Percentiles rank a stretch among this genome's conserved stretches.
Conservation (phyloP, 2,113 vertebrate genomes). For the Chionomys nivalis region DNA sequence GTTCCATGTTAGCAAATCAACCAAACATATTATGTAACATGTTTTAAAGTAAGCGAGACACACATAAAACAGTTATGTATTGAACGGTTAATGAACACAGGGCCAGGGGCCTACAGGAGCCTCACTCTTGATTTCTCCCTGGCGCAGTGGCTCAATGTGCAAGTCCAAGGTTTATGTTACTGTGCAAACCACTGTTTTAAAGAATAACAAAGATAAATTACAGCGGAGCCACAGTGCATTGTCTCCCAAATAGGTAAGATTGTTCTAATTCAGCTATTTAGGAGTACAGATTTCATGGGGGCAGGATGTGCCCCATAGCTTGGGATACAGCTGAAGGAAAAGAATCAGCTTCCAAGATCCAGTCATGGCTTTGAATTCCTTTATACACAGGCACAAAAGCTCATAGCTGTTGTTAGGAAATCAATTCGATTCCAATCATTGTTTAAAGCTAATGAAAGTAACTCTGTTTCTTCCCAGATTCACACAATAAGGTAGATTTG, state of each 20-base stretch:
- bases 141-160: neutral
- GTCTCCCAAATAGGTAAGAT: slow-evolving; percentile 6
- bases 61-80: neutral
- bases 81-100: neutral
- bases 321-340: neutral
- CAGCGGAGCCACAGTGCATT: neutral
- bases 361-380: neutral
- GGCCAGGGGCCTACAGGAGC: neutral
- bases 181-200: neutral
- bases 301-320: neutral
- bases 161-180: neutral
- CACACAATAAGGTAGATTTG: slow-evolving; percentile 32
- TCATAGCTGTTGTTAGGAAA: neutral
- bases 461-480: slow-evolving; percentile 13
- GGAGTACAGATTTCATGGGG: neutral
- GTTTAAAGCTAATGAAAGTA: slow-evolving; percentile 22
- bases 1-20: neutral
- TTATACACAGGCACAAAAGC: neutral
- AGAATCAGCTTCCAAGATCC: neutral
- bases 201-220: neutral
- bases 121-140: neutral
- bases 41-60: neutral
- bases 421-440: neutral
- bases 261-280: slow-evolving; percentile 49
- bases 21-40: neutral